Base-by-base conservation (phyloP, 2,113 vertebrate species). In the Catharus minimus region DNA sequence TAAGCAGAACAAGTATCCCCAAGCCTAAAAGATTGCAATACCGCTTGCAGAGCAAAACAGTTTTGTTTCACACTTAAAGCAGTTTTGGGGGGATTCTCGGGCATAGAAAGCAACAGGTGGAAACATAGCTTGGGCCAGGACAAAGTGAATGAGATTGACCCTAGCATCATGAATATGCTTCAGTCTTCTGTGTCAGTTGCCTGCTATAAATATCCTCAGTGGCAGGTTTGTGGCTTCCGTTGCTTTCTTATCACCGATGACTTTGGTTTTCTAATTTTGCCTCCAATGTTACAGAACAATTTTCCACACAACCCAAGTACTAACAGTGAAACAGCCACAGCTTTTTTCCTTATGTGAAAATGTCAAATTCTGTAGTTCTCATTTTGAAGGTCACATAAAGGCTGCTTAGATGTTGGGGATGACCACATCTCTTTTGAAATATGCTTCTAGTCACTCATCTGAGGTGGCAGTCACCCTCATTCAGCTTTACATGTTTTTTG, bases 91-190 rank as follows among this genome's bases (percentile, higher is more conserved):
- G 58, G 79, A 85, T 58, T 84, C 71, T 69, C 36, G 89, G 55
- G 30, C 64, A 30, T 6, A 39, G 74, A 78, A 82, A 88, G 36
- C 19, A 89, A 76, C 74, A 94, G 77, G 89, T 93, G 71, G 84
- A 94, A 95, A 79, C 38, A 38, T 2, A 95, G 71, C 30, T 22
- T 79, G 30, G 32, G 23, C 62, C 53, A 76, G 82, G 50, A 78
- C 46, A 86, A 88, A 86, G 55, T 43, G 46, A 90, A 89, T 67
- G 80, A 71, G 83, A 64, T 50, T 84, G 69, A 92, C 69, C 91
- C 23, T 13, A 53, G 18, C 49, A 39, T 71, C 66, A 72, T 76
- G 86, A 92, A 84, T 89, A 65, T 36, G 30, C 36, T 86, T 62
- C 27, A 76, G 15, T 41, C 26, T 68, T 43, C n/a, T 50, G 46